These are phyloP conservation scores for Myiothlypis chrysogaster DNA, from an alignment of 2,797 vertebrate genomes.

Conservation along the genomic window DNA sequence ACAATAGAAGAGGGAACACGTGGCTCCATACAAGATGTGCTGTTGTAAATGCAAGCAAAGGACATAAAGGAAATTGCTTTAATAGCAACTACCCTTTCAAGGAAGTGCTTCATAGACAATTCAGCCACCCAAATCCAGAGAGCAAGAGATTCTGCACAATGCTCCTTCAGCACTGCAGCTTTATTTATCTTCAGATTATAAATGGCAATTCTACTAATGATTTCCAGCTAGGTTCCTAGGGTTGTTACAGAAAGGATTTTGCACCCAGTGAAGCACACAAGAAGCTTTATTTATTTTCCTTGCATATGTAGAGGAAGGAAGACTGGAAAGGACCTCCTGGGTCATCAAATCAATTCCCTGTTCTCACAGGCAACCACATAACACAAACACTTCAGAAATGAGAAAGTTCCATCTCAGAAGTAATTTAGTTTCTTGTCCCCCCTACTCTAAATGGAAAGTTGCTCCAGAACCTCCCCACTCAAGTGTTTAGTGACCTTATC, in stretches of 20 bases:
- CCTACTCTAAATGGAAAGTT: not conserved
- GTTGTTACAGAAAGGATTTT: not conserved
- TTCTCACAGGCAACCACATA: not conserved
- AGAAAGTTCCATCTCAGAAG: not conserved
- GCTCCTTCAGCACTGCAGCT: not conserved
- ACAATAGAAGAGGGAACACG: not conserved
- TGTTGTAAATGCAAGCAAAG: not conserved
- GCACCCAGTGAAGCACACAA: conserved; percentile 1
- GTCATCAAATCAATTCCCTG: not conserved
- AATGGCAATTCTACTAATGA: not conserved
- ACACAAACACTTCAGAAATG: not conserved
- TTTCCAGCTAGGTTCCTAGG: not conserved
- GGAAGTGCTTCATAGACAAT: not conserved
- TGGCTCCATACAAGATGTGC: not conserved
- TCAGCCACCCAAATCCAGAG: not conserved
- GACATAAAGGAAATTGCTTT: not conserved
- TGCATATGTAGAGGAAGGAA: not conserved
- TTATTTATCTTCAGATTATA: not conserved
- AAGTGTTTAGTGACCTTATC: not conserved
- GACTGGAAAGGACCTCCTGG: not conserved
- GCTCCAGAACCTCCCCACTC: not conserved
- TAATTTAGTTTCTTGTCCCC: not conserved
- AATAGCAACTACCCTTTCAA: not conserved
- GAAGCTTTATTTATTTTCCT: conserved; percentile 24
- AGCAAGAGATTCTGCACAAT: not conserved